phyloP scores from a whole-genome alignment of 2,888 invertebrate species.

The Drosophila mayaguana region DNA sequence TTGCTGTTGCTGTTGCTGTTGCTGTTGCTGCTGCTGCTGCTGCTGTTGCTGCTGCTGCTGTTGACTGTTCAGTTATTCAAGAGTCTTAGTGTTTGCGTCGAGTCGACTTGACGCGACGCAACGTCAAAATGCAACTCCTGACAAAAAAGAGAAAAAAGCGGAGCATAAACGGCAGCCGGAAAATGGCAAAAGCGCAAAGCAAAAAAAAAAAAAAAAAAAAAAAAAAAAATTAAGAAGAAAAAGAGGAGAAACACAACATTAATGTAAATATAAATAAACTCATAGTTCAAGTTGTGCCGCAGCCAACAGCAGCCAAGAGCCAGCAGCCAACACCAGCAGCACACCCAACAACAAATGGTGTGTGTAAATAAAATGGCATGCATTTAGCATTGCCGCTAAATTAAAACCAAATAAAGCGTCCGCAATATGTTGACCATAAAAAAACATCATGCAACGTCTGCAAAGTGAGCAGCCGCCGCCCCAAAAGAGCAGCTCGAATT shows the following conservation, averaged over 20 bases:
- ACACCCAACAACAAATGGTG: slow-evolving; percentile 52
- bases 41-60: slow-evolving; percentile 18
- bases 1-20: neutral
- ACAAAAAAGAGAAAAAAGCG: slow-evolving; percentile 4
- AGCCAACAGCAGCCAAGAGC: slow-evolving; percentile 12
- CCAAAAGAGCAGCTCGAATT: slow-evolving; percentile 6
- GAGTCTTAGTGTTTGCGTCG: slow-evolving; percentile 45
- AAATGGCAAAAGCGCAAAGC: slow-evolving; percentile 24
- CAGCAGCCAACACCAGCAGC: neutral
- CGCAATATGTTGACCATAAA: slow-evolving; percentile 54
- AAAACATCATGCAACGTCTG: slow-evolving; percentile 34
- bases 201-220: neutral
- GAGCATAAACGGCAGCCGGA: slow-evolving; percentile 20
- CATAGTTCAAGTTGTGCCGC: slow-evolving; percentile 58
- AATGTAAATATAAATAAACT: slow-evolving; percentile 68
- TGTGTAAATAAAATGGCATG: slow-evolving; percentile 62
- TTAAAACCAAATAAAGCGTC: slow-evolving; percentile 61
- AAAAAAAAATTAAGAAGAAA: neutral
- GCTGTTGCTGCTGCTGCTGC: slow-evolving; percentile 7
- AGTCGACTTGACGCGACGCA: slow-evolving; percentile 16
- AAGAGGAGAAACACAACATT: slow-evolving; percentile 31
- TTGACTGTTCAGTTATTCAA: slow-evolving; percentile 51
- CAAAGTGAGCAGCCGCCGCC: slow-evolving; percentile 1
- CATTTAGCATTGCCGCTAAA: slow-evolving; percentile 59
- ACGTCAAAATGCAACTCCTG: slow-evolving; percentile 18